Evolutionary conservation across 2,888 invertebrate species (phyloP).

Genomic region (Lacanobia oleracea): DNA sequence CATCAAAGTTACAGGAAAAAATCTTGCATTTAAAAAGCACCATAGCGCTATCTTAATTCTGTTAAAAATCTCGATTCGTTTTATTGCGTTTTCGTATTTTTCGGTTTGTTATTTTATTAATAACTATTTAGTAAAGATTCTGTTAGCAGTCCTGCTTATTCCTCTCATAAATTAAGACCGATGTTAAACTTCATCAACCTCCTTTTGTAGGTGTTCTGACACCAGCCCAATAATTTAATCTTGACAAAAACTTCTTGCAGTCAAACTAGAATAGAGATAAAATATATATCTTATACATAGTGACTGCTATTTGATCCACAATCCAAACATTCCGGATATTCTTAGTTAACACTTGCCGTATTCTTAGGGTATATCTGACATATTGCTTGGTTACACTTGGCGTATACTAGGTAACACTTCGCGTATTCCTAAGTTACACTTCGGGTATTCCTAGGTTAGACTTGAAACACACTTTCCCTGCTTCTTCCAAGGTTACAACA

Average conservation of each 20-base stretch:
- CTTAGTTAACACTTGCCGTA: not conserved
- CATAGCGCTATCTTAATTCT: conserved; percentile 18
- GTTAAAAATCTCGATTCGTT: conserved; percentile 46
- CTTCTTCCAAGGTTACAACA: no score
- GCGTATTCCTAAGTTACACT: not conserved
- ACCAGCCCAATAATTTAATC: no score
- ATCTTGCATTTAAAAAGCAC: conserved; percentile 33
- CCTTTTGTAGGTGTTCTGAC: not conserved
- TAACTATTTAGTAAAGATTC: conserved; percentile 39
- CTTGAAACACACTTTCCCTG: no score
- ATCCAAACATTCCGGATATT: not conserved
- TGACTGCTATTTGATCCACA: not conserved
- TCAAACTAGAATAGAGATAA: conserved; percentile 1
- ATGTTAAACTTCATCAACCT: not conserved
- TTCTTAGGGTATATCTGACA: not conserved
- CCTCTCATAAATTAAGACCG: not conserved
- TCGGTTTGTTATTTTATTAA: conserved; percentile 35
- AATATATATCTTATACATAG: conserved; percentile 5
- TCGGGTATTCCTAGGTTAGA: not conserved
- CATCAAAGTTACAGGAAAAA: conserved; percentile 29
- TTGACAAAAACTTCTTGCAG: not conserved
- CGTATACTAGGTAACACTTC: not conserved
- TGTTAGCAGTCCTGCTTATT: conserved; percentile 9
- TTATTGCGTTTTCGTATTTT: conserved; percentile 38
- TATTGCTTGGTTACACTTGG: not conserved